Base-by-base conservation (phyloP, 2,113 vertebrate species). In the Neogobius melanostomus region DNA sequence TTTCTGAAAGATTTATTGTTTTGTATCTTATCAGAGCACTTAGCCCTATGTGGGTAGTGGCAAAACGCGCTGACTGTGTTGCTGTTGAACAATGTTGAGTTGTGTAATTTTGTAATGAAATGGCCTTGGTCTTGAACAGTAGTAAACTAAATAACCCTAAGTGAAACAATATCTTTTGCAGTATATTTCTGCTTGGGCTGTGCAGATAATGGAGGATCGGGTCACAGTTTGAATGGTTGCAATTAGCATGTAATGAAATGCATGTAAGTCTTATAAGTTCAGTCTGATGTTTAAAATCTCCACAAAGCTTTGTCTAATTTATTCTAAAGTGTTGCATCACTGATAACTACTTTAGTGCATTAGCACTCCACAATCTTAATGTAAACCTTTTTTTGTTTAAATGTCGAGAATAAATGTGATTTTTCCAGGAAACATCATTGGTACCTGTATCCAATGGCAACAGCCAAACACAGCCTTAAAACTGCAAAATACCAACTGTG, bases 371-470 rank as follows among this genome's bases (percentile, higher is more conserved):
- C 11, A 11, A 21, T 6, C 17, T 57, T 57, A 28, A 11, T 9
- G 11, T 28, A 11, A 2, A 57, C 54, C 0, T 16, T 11, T 36
- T 57, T 11, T 11, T 56, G 17, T 36, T 36, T 36, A 36, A 36
- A 36, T 57, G 21, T 36, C 11, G 54, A 16, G 14, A 42, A 11
- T 11, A 10, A 16, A 57, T 42, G 53, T 8, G 6, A 14, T 21
- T 59, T 59, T 21, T 21, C 4, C 56, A 15, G 10, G 7, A 5
- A 59, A 59, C 56, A 12, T 59, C 28, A 42, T 21, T 59, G 11
- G 12, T 59, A 59, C 56, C 56, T 42, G 56, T 59, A 42, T 59
- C 56, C 56, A 59, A 42, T 59, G 12, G 56, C 56, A 59, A 59
- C 56, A 42, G 28, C 28, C 6, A 59, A 59, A 59, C 52, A 57